These are phyloP conservation scores for Drosophila basisetae DNA, from an alignment of 2,888 invertebrate species.

Conservation along the genomic window DNA sequence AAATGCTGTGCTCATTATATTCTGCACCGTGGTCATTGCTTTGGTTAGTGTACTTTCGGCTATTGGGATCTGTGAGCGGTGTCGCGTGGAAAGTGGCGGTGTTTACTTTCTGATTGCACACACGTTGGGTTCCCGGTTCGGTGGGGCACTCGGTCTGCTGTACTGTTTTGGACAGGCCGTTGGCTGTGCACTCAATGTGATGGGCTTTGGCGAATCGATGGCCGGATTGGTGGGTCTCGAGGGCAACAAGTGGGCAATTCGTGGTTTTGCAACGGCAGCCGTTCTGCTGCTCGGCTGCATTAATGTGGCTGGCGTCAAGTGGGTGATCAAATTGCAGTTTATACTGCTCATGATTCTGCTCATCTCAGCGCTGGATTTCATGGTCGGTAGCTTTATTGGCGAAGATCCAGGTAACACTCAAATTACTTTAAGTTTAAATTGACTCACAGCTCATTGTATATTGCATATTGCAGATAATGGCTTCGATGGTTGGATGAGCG, in stretches of 20 bases:
- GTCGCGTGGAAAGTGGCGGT: constrained; percentile 98
- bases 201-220: constrained; percentile 98
- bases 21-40: constrained; percentile 95
- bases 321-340: constrained; percentile 98
- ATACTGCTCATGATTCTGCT: constrained; percentile 93
- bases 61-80: constrained; percentile 97
- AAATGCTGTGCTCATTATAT: constrained; percentile 92
- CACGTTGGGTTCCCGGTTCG: constrained; percentile 96
- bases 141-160: constrained; percentile 95
- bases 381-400: constrained; percentile 95
- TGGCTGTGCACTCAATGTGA: constrained; percentile 97
- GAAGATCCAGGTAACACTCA: constrained; percentile 87
- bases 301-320: constrained; percentile 98
- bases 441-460: background rate
- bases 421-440: background rate
- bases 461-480: constrained; percentile 88
- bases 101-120: constrained; percentile 98
- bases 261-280: constrained; percentile 94
- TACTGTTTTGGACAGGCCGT: constrained; percentile 99
- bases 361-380: constrained; percentile 95
- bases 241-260: constrained; percentile 91
- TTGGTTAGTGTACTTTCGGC: constrained; percentile 97
- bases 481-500: constrained; percentile 94
- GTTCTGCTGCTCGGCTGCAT: constrained; percentile 94
- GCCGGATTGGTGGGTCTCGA: constrained; percentile 92